Evolutionary conservation across 2,797 vertebrate species (phyloP), one percentile per base, ranked within the genome.

Genomic region (Myotis myotis): DNA sequence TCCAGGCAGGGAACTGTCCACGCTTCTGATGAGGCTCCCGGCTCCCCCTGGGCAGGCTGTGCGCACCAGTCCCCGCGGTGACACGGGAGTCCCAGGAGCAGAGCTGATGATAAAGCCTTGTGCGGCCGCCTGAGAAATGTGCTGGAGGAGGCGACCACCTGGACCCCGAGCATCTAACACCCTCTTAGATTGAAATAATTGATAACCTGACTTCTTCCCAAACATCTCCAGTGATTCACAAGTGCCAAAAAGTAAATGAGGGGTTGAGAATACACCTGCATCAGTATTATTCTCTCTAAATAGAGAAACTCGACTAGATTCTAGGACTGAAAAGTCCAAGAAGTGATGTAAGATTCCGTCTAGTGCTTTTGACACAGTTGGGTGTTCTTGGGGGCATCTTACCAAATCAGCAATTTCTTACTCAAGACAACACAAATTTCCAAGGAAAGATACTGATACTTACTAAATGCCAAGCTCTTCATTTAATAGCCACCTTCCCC

Each of bases 221-320:
- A 89, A 87, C 6, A 71, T 36, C 68, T 33, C 87, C 38, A 79
- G 49, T 47, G 62, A 80, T 84, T 74, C 89, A 68, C 53, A 96
- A 41, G 20, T 47, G 68, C 64, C 79, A 33, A 38, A 83, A 86
- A 92, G 75, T 44, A 75, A 75, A 81, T 6, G 55, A 33, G 17
- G 22, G 38, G 0, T 62, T 41, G 16, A 33, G 20, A 47, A 80
- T 3, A 4, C 30, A 22, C 3, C 30, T 44, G 12, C 19, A 44
- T 25, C 57, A 51, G 60, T 4, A 33, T 20, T 25, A 57, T 86
- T 91, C 36, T 89, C 47, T 41, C 5, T n/a, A 30, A 20, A 49
- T 57, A 44, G 38, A 36, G 20, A 51, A 78, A 87, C 57, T 44
- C 92, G 44, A 23, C 71, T 74, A 23, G 6, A 62, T 22, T 64